Evolutionary conservation across 2,113 vertebrate genomes (phyloP).

Genomic region (Grammomys dolichurus): DNA sequence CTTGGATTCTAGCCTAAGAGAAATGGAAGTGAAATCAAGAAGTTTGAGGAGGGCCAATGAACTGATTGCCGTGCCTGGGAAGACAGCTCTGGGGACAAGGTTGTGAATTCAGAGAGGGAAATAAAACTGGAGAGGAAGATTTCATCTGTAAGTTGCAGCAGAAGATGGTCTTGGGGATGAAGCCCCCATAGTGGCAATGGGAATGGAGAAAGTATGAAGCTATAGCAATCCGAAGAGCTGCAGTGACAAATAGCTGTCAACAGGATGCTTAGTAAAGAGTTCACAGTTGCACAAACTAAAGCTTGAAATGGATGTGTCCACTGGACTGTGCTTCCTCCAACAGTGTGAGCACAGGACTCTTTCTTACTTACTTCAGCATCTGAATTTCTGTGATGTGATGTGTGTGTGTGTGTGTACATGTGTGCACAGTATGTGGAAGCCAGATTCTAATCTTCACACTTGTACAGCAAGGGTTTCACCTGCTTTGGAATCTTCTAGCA

Average conservation of each 20-base stretch:
- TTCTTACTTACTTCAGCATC: neutral
- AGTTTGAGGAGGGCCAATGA: neutral
- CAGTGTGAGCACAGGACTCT: neutral
- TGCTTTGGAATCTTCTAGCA: neutral
- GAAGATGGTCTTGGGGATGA: too few species aligned
- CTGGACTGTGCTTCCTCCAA: neutral
- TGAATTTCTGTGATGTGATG: neutral
- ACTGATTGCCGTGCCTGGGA: neutral
- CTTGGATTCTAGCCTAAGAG: neutral
- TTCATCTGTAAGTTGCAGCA: neutral
- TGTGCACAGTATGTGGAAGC: neutral
- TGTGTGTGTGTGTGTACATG: neutral
- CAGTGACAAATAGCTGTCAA: neutral
- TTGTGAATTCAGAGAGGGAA: neutral
- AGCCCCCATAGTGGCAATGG: neutral
- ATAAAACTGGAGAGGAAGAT: neutral
- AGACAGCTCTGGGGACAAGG: neutral
- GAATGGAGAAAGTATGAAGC: neutral
- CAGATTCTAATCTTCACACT: too few species aligned
- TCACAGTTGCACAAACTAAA: neutral
- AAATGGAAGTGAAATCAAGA: constrained; percentile 4
- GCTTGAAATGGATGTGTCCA: neutral
- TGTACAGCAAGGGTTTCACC: neutral
- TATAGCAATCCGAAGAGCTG: neutral
- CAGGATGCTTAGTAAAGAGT: neutral